Conservation (phyloP, 2,113 vertebrate species). For the Speoplatyrhinus poulsoni region DNA sequence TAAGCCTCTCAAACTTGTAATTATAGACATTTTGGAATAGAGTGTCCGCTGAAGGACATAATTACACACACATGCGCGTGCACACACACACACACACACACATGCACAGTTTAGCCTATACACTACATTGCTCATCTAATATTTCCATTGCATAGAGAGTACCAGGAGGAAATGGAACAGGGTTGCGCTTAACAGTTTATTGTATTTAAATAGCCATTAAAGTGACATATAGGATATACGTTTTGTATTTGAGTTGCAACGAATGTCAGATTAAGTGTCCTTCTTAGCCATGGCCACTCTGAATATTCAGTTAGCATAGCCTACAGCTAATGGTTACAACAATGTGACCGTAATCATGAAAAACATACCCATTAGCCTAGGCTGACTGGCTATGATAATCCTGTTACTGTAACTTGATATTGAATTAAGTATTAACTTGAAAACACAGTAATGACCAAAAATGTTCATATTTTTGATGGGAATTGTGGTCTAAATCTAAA, state of each 20-base stretch:
- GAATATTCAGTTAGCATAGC: constrained; percentile 5
- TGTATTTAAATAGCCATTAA: background rate
- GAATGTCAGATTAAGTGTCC: background rate
- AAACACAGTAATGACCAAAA: background rate
- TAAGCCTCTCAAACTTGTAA: too few relatives aligned
- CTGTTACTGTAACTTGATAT: constrained; percentile 7
- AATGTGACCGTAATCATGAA: constrained; percentile 11
- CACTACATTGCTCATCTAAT: too few relatives aligned
- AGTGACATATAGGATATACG: background rate
- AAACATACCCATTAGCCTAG: background rate
- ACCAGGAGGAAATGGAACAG: too few relatives aligned
- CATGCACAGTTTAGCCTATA: too few relatives aligned
- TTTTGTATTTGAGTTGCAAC: background rate
- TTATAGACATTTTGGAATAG: too few relatives aligned
- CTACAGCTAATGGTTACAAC: constrained; percentile 8
- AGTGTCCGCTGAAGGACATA: too few relatives aligned
- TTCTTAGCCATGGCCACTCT: background rate
- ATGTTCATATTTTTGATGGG: constrained; percentile 20
- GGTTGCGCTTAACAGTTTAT: too few relatives aligned
- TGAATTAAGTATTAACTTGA: constrained; percentile 17
- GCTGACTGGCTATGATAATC: background rate
- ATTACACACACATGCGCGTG: too few relatives aligned
- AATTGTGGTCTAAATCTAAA: constrained; percentile 26
- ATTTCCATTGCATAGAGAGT: too few relatives aligned
- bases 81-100: too few relatives aligned